phyloP scores from a whole-genome alignment of 2,797 vertebrate genomes.

The Babyrousa celebensis region DNA sequence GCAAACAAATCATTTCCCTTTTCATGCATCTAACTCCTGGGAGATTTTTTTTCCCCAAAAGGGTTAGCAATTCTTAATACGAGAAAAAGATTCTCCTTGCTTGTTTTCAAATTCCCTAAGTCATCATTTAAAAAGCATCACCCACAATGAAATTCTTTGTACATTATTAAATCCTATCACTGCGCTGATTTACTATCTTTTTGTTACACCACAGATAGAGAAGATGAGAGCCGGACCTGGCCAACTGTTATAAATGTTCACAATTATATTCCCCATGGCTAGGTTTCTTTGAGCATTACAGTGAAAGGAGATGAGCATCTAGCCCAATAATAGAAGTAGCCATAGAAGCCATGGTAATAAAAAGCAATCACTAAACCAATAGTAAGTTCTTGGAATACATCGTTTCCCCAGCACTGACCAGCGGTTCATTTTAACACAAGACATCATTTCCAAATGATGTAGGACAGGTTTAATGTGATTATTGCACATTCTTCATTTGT shows the following conservation, averaged over 20 bases:
- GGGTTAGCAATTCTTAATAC: not conserved
- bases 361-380: constrained; percentile 46
- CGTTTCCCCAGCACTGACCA: not conserved
- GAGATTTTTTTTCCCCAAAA: not conserved
- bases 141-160: constrained; percentile 27
- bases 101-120: constrained; percentile 57
- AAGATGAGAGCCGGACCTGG: constrained; percentile 23
- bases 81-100: not conserved
- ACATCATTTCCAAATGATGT: not conserved
- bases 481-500: not conserved
- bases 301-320: constrained; percentile 39
- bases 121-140: constrained; percentile 47
- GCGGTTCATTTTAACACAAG: constrained; percentile 48
- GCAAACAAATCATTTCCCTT: constrained; percentile 26
- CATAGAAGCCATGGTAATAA: not conserved
- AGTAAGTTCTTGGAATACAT: not conserved
- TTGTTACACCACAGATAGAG: constrained; percentile 8
- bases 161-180: constrained; percentile 66
- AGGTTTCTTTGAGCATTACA: constrained; percentile 61
- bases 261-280: constrained; percentile 7
- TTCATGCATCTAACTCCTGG: not conserved
- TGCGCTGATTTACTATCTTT: constrained; percentile 47
- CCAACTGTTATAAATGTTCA: constrained; percentile 45
- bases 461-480: not conserved
- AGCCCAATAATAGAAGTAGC: not conserved